These are phyloP conservation scores for Psittacus erithacus DNA, from an alignment of 2,113 vertebrate species.

Conservation along the genomic window DNA sequence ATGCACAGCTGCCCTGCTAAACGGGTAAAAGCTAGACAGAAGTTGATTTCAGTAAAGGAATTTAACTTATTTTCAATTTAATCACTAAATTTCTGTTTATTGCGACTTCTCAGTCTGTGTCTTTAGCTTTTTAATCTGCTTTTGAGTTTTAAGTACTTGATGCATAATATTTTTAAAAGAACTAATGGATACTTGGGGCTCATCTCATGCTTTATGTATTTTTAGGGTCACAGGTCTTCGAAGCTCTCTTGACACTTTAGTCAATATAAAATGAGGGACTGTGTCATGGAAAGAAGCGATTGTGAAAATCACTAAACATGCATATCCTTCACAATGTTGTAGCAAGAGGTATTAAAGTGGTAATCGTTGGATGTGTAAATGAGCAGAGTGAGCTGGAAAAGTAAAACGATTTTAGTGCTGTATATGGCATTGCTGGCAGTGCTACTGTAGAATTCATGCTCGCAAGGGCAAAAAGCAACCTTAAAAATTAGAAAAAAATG, in stretches of 20 bases:
- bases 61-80: background rate
- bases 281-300: background rate
- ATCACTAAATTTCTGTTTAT: background rate
- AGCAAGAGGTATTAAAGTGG: background rate
- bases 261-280: background rate
- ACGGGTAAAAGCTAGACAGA: accelerated
- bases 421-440: background rate
- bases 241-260: background rate
- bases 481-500: background rate
- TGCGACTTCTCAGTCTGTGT: background rate
- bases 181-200: background rate
- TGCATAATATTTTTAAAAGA: background rate
- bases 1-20: accelerated
- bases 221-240: background rate
- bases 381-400: background rate
- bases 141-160: background rate
- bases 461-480: background rate
- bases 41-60: background rate
- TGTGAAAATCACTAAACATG: background rate
- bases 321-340: background rate
- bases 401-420: background rate
- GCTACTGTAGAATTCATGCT: background rate
- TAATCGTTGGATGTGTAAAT: background rate
- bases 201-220: background rate
- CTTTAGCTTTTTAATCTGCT: background rate